Conservation (phyloP, 2,888 invertebrate species). For the Agonopterix heracliana region DNA sequence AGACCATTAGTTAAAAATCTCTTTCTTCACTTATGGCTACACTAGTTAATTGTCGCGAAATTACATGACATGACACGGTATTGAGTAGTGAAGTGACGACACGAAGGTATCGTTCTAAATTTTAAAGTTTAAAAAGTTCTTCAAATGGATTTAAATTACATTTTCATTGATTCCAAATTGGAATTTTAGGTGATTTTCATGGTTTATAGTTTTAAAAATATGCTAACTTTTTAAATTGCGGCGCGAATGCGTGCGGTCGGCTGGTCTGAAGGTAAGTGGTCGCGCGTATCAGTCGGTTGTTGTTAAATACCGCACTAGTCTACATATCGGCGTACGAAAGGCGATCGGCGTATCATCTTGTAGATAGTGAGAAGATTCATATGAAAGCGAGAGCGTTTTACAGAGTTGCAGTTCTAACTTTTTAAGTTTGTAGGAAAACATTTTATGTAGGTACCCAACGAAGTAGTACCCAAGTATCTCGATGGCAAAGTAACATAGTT, state of each 20-base stretch:
- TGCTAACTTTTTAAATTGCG: slow-evolving; percentile 37
- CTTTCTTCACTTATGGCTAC: slow-evolving; percentile 48
- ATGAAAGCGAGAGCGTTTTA: too few relatives aligned
- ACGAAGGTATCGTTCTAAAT: too few relatives aligned
- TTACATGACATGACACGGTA: background rate
- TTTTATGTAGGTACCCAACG: too few relatives aligned
- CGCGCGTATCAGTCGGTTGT: slow-evolving; percentile 56
- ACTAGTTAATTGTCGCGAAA: slow-evolving; percentile 40
- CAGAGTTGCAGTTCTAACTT: too few relatives aligned
- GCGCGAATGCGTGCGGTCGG: slow-evolving; percentile 54
- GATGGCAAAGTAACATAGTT: too few relatives aligned
- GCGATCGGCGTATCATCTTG: slow-evolving; percentile 26
- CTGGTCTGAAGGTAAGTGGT: slow-evolving; percentile 60
- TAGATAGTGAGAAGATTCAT: background rate
- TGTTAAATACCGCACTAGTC: slow-evolving; percentile 71
- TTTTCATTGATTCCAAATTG: background rate
- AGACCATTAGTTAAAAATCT: slow-evolving; percentile 53
- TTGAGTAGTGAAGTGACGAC: too few relatives aligned
- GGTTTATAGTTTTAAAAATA: background rate
- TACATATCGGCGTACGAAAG: slow-evolving; percentile 59
- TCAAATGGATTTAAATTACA: too few relatives aligned
- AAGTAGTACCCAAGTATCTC: too few relatives aligned
- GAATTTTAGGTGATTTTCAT: background rate
- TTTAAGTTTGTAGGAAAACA: too few relatives aligned
- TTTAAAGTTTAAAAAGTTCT: too few relatives aligned